Evolutionary conservation across 2,113 vertebrate species (phyloP).

Genomic region (Pungitius pungitius): DNA sequence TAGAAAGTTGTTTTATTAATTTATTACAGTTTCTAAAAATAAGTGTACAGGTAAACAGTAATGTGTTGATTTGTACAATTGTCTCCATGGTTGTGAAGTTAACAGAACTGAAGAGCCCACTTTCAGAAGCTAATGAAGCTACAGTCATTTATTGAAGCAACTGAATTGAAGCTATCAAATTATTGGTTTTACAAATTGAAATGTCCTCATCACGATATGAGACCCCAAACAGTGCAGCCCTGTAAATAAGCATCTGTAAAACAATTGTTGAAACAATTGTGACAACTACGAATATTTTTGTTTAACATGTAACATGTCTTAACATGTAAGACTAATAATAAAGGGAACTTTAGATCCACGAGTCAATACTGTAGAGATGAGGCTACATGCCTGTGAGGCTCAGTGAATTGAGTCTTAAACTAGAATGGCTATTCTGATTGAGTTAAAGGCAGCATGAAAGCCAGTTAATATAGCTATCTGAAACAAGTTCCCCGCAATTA

Average conservation of each 20-base stretch:
- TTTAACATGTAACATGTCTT: neutral
- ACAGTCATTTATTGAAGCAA: neutral
- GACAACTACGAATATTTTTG: neutral
- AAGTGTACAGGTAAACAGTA: neutral
- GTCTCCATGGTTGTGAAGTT: neutral
- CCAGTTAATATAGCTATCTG: neutral
- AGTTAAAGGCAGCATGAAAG: conserved; percentile 3
- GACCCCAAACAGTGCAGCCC: neutral
- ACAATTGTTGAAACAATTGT: neutral
- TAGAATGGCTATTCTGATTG: neutral
- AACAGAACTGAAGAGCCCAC: neutral
- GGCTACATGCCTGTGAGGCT: neutral
- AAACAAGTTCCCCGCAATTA: neutral
- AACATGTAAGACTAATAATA: neutral
- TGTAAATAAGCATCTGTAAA: neutral
- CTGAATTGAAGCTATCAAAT: neutral
- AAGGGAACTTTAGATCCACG: neutral
- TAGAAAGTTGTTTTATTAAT: neutral
- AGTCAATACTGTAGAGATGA: neutral
- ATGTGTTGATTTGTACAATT: neutral
- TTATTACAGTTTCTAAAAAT: neutral
- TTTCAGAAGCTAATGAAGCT: neutral
- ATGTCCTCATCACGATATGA: neutral
- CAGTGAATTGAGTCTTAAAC: neutral
- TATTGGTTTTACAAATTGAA: neutral